Base-by-base conservation (phyloP, 2,797 vertebrate species). In the Typhlichthys subterraneus region DNA sequence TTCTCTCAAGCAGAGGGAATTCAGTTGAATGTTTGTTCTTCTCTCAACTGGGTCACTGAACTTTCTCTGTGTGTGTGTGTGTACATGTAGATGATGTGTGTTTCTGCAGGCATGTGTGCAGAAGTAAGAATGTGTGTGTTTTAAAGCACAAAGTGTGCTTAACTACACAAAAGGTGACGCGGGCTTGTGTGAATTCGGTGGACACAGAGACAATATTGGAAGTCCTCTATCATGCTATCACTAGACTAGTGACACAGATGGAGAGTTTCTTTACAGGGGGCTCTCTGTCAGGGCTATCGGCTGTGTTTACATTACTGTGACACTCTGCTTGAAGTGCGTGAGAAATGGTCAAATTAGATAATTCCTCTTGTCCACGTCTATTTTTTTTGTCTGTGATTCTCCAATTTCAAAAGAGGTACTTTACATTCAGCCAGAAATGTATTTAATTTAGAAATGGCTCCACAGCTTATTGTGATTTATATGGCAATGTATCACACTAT, bases 21-120 rank as follows among this genome's bases (percentile, higher is more conserved):
- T 82, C 87, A 87, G 87, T 85, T 84, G 77, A 60, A 2, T 81
- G 76, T 86, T 85, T 85, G 81, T 76, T 82, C 85, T 86, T 72
- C 77, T 86, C 80, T 86, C 70, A 84, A 17, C 68, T 57, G 82
- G 85, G 81, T 90, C 85, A 86, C 62, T 87, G 86, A 83, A 69
- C 83, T 79, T 73, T 67, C 63, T 57, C 51, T 45, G 58, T 57
- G 33, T 63, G 42, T 61, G 58, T 8, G 49, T 57, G 38, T 63
- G 29, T 56, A 47, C 45, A 47, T 50, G 45, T 56, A n/a, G 53
- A 51, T 77, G 72, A 45, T 45, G 31, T 47, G 51, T 63, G 33
- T 61, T 31, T 58, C 8, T 58, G 23, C 67, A 57, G 67, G 76
- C 53, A 50, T 69, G 68, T 70, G 61, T 60, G 77, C 69, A 66